Conservation (phyloP, 1,140 invertebrate genomes). For the Drosophila arawakana region DNA sequence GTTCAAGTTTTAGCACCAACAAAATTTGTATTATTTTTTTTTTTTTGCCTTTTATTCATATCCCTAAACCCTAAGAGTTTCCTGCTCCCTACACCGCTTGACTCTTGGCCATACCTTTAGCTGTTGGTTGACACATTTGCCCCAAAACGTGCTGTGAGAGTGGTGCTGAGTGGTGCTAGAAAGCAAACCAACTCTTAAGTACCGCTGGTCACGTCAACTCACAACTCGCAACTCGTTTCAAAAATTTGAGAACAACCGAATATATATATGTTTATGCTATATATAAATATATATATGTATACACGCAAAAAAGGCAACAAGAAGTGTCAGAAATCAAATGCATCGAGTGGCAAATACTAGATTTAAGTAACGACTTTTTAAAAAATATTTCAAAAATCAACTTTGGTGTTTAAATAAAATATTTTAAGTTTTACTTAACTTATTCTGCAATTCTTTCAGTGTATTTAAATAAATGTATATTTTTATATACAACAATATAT, state of each 20-base stretch:
- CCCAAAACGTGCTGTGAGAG: background rate
- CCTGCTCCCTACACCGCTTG: background rate
- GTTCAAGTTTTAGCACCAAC: slow-evolving; percentile 62
- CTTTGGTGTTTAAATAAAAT: too few species aligned
- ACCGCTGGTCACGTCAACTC: slow-evolving; percentile 69
- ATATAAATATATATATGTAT: slow-evolving; percentile 8
- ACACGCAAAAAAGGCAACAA: too few species aligned
- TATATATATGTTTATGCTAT: background rate
- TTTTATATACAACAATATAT: slow-evolving; percentile 4
- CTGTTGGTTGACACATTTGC: slow-evolving; percentile 39
- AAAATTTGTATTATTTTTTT: slow-evolving; percentile 36
- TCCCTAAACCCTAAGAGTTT: background rate
- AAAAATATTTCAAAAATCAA: too few species aligned
- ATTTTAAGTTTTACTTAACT: too few species aligned
- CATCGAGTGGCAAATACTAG: too few species aligned
- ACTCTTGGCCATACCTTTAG: background rate
- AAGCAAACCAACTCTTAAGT: slow-evolving; percentile 54
- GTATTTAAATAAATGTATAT: slow-evolving; percentile 27
- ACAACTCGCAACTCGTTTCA: slow-evolving; percentile 19
- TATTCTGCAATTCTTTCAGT: too few species aligned
- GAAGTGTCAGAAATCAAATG: too few species aligned
- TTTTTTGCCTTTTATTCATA: too few species aligned
- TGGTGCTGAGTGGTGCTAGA: slow-evolving; percentile 7
- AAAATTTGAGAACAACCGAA: background rate
- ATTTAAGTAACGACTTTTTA: too few species aligned